Percentiles rank a stretch among this genome's conserved stretches.
These are phyloP conservation scores for Ophthalmolycus amberensis DNA, from an alignment of 2,113 vertebrate genomes.

Conservation along the genomic window DNA sequence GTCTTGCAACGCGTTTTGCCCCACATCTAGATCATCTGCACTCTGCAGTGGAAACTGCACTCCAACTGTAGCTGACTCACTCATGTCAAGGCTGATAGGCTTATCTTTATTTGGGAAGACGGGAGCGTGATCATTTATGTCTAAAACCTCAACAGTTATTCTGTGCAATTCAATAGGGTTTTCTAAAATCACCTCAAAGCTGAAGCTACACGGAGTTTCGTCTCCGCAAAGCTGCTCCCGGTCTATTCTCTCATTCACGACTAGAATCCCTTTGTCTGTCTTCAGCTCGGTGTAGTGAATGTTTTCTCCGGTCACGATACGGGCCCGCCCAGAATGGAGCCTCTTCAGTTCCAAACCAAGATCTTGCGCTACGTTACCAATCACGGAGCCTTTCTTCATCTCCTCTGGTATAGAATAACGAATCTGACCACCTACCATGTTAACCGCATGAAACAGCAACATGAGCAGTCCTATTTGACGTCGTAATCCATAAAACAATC, in stretches of 20 bases:
- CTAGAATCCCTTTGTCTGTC: conserved; percentile 69
- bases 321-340: conserved; percentile 61
- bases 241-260: conserved; percentile 73
- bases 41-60: background rate
- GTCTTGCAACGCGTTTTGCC: conserved; percentile 20
- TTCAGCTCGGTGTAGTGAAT: conserved; percentile 71
- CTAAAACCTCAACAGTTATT: conserved; percentile 1
- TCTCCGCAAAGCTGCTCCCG: conserved; percentile 73
- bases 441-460: background rate
- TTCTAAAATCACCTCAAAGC: conserved; percentile 72
- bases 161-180: conserved; percentile 71
- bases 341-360: conserved; percentile 80
- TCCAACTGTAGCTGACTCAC: conserved; percentile 49
- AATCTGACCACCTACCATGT: conserved; percentile 44
- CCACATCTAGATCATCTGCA: background rate
- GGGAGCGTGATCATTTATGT: conserved; percentile 70
- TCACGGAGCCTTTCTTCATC: conserved; percentile 26
- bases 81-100: conserved; percentile 57
- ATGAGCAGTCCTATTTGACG: background rate
- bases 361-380: conserved; percentile 83
- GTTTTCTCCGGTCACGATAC: conserved; percentile 75
- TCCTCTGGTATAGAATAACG: conserved; percentile 14
- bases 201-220: conserved; percentile 60
- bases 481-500: background rate
- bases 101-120: conserved; percentile 48